Base-by-base conservation (phyloP, 2,113 vertebrate genomes). In the Prietella phreatophila region DNA sequence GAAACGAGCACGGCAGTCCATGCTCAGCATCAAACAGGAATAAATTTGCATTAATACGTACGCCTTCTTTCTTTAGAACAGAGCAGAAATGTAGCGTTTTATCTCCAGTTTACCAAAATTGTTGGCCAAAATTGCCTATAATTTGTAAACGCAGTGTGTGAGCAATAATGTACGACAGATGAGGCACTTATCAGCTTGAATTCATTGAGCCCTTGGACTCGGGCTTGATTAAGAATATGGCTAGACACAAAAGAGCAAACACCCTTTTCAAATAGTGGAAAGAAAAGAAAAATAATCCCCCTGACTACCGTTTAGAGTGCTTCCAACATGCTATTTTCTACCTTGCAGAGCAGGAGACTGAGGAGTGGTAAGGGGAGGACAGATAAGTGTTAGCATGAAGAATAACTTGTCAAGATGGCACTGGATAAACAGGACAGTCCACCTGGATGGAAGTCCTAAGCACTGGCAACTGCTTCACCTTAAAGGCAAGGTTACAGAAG, bases 401-500 rank as follows among this genome's bases (percentile, higher is more conserved):
- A 93, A 93, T 91, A 91, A 91, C 93, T 93, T 93, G 93, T 93
- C 94, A 93, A 92, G 90, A 93, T 93, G 91, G 92, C 76, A 0
- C 83, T 90, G 92, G 92, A 95, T 93, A 92, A 93, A 93, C 91
- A 63, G 69, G 83, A 78, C 5, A 5, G 89, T 90, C 84, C 85
- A 60, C 87, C 83, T 88, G 91, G 92, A 92, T 90, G 91, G 91
- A 92, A 86, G 82, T 90, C 87, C 60, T 65, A 33, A 67, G 27
- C 71, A 58, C 27, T 80, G 39, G 42, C 30, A 65, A 86, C 65
- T 36, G 20, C 80, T 36, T 58, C n/a, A 81, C 9, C 36, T 81
- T 81, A 36, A 58, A 36, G 55, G 19, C 42, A 47, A 47, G 42
- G 42, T 47, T 47, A 47, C 42, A 47, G 42, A 47, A 47, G 42